phyloP scores from a whole-genome alignment of 1,140 invertebrate genomes.

The Drosophila santomea region DNA sequence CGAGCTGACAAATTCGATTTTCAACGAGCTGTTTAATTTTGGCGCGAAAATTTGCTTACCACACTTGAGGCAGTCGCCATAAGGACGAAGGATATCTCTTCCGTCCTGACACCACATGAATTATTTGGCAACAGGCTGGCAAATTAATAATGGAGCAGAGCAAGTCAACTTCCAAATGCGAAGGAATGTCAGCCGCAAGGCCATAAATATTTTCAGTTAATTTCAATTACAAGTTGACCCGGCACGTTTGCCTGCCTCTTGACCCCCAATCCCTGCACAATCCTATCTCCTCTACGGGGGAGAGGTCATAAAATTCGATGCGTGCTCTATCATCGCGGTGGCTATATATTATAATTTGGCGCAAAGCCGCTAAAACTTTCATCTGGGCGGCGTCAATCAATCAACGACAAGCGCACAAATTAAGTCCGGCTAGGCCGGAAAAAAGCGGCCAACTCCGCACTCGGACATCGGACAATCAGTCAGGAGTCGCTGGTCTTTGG shows the following conservation, averaged over 20 bases:
- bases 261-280: too few relatives aligned
- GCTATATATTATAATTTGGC: slow-evolving; percentile 75
- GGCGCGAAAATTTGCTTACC: slow-evolving; percentile 59
- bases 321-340: slow-evolving; percentile 64
- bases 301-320: slow-evolving; percentile 73
- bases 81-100: background rate
- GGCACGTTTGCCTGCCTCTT: slow-evolving; percentile 33
- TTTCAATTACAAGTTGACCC: slow-evolving; percentile 70
- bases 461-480: slow-evolving; percentile 70
- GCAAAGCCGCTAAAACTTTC: slow-evolving; percentile 77
- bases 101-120: slow-evolving; percentile 48
- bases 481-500: slow-evolving; percentile 28
- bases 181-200: slow-evolving; percentile 44
- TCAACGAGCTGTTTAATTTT: slow-evolving; percentile 61
- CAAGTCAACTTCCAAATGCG: slow-evolving; percentile 27
- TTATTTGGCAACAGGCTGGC: slow-evolving; percentile 36
- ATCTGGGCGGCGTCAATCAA: slow-evolving; percentile 73
- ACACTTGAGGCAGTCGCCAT: slow-evolving; percentile 15
- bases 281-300: slow-evolving; percentile 10
- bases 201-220: slow-evolving; percentile 79
- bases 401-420: slow-evolving; percentile 79
- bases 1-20: slow-evolving; percentile 47
- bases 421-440: slow-evolving; percentile 64
- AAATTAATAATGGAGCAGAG: slow-evolving; percentile 51
- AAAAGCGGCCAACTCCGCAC: slow-evolving; percentile 46